Base-by-base conservation (phyloP, 2,797 vertebrate species). In the Miichthys miiuy region DNA sequence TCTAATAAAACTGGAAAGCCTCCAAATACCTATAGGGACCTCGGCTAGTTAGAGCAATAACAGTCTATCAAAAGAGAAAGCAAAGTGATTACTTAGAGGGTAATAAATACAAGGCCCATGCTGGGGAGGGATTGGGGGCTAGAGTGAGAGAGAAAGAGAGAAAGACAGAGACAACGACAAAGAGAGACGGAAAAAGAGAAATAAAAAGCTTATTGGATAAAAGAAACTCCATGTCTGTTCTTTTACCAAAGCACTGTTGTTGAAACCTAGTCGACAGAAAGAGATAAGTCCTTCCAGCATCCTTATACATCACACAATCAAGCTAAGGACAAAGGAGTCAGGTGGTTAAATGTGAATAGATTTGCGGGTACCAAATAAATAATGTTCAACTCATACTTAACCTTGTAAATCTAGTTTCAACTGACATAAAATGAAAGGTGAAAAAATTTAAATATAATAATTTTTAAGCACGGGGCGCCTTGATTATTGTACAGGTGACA, bases 11-110 rank as follows among this genome's bases (percentile, higher is more conserved):
- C 75, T 95, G 94, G 93, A 91, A 87, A 91, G 89, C 91, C 91
- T 94, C 93, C 92, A 95, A 95, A 95, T 95, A 94, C 93, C 94
- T 95, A 94, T 92, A 93, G 93, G 94, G 94, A 95, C 91, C 92
- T 91, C 89, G 80, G 68, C 79, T 86, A 94, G 91, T 94, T 94
- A 94, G 93, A 91, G 85, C 87, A 94, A 92, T 91, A 96, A 92
- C 79, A 94, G 87, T 93, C 91, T 93, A 95, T 94, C 90, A 95
- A 93, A 95, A 96, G 88, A 95, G 91, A 88, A 94, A 94, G 90
- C 93, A 89, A 95, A 94, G 86, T 89, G 93, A 95, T 95, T 95
- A 96, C 83, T 92, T 93, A 93, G 88, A 92, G 83, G 89, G 88
- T 93, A 96, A 94, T 93, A 95, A 95, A 94, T 94, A 95, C 76